phyloP scores from a whole-genome alignment of 2,888 invertebrate species.

The Plusia festucae region DNA sequence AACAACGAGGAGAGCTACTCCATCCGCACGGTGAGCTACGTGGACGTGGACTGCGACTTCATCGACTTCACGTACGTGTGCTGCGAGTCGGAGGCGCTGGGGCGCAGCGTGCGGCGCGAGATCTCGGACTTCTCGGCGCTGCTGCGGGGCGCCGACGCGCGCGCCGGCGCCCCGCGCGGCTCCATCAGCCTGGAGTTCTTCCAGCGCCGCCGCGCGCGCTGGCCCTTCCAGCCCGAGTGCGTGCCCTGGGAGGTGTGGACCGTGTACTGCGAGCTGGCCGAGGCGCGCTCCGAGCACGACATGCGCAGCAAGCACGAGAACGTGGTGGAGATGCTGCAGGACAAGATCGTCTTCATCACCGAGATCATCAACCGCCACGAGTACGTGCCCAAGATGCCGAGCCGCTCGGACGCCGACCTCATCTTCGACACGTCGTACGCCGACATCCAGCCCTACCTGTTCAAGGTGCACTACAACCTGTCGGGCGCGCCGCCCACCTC shows the following conservation, averaged over 20 bases:
- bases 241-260: slow-evolving; percentile 99
- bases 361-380: slow-evolving; percentile 98
- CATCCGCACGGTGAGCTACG: slow-evolving; percentile 98
- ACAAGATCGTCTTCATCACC: slow-evolving; percentile 98
- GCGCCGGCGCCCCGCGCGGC: slow-evolving; percentile 90
- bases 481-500: slow-evolving; percentile 94
- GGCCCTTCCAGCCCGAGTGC: slow-evolving; percentile 97
- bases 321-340: slow-evolving; percentile 95
- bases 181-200: slow-evolving; percentile 98
- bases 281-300: slow-evolving; percentile 95
- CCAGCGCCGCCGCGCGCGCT: slow-evolving; percentile 96
- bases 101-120: slow-evolving; percentile 92
- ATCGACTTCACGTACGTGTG: slow-evolving; percentile 99
- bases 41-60: slow-evolving; percentile 99
- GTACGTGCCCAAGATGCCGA: slow-evolving; percentile 98
- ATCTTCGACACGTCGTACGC: slow-evolving; percentile 98
- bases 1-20: slow-evolving; percentile 98
- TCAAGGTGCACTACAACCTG: slow-evolving; percentile 96
- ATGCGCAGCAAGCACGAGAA: slow-evolving; percentile 96
- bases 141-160: slow-evolving; percentile 92
- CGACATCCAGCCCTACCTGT: slow-evolving; percentile 99
- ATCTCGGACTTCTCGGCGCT: slow-evolving; percentile 94
- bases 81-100: slow-evolving; percentile 95
- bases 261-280: slow-evolving; percentile 96
- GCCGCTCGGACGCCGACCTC: slow-evolving; percentile 96